Evolutionary conservation across 2,888 invertebrate genomes (phyloP).

Genomic region (Philhelius pedissequus): DNA sequence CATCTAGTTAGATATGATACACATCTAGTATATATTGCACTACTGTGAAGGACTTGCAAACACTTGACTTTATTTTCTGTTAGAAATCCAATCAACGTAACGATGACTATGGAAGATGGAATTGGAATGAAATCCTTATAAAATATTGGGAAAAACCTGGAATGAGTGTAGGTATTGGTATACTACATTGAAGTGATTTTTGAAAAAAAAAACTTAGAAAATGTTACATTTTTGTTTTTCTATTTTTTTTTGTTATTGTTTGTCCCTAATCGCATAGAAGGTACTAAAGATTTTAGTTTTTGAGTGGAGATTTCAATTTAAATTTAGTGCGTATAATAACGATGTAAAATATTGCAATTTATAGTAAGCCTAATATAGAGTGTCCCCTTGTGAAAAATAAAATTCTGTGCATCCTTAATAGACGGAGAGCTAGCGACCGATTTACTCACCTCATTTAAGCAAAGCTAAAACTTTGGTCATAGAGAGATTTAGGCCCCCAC

Average conservation of each 20-base stretch:
- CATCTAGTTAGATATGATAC: neutral
- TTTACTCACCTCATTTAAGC: no score
- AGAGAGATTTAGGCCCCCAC: no score
- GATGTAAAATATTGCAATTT: no score
- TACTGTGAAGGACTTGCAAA: slow-evolving; percentile 45
- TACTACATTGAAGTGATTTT: neutral
- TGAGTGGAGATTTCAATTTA: no score
- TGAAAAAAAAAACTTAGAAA: neutral
- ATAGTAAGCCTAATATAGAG: no score
- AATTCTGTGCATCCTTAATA: no score
- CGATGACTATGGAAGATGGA: slow-evolving; percentile 44
- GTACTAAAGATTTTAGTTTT: no score
- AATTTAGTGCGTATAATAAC: no score
- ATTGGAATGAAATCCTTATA: slow-evolving; percentile 27
- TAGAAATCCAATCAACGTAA: slow-evolving; percentile 60
- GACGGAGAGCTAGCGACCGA: no score
- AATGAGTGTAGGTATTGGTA: neutral
- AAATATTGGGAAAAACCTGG: neutral
- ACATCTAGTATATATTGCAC: neutral
- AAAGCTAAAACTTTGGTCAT: no score
- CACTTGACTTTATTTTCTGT: slow-evolving; percentile 56
- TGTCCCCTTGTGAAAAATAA: no score
- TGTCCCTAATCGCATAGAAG: no score
- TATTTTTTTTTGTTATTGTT: neutral
- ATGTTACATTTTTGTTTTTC: neutral